Conservation (phyloP, 2,113 vertebrate genomes). For the Platichthys flesus region DNA sequence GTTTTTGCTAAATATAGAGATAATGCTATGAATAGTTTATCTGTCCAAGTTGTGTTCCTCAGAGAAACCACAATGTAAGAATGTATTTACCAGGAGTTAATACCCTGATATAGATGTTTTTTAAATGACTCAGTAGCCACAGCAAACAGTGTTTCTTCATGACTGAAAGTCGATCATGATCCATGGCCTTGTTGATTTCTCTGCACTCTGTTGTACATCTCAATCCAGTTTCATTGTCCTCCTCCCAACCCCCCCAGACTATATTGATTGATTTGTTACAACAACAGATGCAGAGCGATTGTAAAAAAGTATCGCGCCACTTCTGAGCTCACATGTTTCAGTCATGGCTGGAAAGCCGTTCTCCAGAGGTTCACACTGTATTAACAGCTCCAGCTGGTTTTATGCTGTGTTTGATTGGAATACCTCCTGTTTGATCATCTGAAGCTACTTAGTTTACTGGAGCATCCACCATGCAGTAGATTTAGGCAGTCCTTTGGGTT, state of each 20-base stretch:
- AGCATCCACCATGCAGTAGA: constrained; percentile 67
- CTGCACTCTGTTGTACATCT: background rate
- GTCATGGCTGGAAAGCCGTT: constrained; percentile 22
- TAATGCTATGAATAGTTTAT: background rate
- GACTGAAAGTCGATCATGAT: background rate
- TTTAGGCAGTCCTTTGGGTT: constrained; percentile 71
- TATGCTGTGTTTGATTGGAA: constrained; percentile 63
- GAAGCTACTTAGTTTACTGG: constrained; percentile 60
- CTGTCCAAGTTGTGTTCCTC: background rate
- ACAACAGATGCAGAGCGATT: constrained; percentile 10
- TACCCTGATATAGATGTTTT: background rate
- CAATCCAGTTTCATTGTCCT: background rate
- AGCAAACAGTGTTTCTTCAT: background rate
- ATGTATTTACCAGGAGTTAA: background rate
- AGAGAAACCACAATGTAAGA: background rate
- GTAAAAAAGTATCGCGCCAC: constrained; percentile 15
- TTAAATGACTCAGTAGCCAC: background rate
- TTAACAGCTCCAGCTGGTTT: constrained; percentile 32
- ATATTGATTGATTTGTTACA: background rate
- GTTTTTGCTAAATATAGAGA: background rate
- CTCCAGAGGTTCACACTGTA: constrained; percentile 46
- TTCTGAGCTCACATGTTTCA: constrained; percentile 15
- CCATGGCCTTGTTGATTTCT: background rate
- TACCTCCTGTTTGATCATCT: constrained; percentile 69
- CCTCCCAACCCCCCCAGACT: background rate